A percentile compares a stretch with the other conserved stretches of the same genome.
These are phyloP conservation scores for Tachysurus vachellii DNA, from an alignment of 2,113 vertebrate species.

Conservation along the genomic window DNA sequence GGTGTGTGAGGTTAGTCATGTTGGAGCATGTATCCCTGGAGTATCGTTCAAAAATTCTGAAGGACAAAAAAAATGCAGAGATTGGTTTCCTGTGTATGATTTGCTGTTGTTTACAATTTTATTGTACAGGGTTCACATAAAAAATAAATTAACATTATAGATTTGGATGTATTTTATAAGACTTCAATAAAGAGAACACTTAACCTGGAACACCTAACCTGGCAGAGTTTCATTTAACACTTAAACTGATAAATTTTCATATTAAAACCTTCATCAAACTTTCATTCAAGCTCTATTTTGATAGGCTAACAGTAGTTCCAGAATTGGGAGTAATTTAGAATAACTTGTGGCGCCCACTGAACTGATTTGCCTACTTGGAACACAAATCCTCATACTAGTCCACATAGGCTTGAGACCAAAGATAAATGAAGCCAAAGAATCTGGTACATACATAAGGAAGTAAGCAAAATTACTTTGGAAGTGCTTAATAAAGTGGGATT, in stretches of 20 bases:
- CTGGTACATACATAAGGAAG: not conserved
- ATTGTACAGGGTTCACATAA: not conserved
- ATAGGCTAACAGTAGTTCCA: not conserved
- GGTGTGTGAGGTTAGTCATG: conserved; percentile 14
- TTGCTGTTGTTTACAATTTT: not conserved
- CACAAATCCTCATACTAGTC: not conserved
- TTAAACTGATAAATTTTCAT: not conserved
- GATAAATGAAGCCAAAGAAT: not conserved
- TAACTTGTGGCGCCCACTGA: not conserved
- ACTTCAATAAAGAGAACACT: not conserved
- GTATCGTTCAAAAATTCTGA: not conserved
- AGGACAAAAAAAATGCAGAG: not conserved
- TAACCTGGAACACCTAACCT: too few species aligned
- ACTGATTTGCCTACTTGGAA: not conserved
- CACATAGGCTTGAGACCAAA: not conserved
- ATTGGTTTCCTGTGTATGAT: not conserved
- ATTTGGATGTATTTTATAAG: not conserved
- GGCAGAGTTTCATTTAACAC: not conserved
- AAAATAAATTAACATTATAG: not conserved
- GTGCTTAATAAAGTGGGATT: not conserved
- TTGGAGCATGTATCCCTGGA: conserved; percentile 11
- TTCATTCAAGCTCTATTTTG: not conserved
- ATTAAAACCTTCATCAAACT: not conserved
- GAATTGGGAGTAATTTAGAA: not conserved
- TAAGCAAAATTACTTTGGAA: not conserved